Evolutionary conservation across 2,888 invertebrate species (phyloP).

Genomic region (Athetis lepigone): DNA sequence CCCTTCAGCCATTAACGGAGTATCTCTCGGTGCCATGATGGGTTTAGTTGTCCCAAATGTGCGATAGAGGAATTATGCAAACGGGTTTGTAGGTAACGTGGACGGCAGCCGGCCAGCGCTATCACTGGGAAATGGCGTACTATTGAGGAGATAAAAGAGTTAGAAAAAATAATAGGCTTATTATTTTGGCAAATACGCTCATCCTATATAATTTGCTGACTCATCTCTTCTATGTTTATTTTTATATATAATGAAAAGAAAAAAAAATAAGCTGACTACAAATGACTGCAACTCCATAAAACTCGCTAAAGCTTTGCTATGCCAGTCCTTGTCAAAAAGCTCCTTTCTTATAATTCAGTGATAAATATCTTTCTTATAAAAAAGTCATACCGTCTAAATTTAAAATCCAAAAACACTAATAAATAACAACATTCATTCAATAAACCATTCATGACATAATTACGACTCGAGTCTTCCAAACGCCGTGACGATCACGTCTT

Average conservation of each 20-base stretch:
- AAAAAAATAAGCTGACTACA: no score
- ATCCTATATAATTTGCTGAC: no score
- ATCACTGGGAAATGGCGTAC: conserved; percentile 13
- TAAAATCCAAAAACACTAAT: neutral
- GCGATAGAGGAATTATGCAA: conserved; percentile 56
- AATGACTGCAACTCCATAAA: no score
- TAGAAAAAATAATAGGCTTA: neutral
- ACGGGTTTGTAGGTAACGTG: conserved; percentile 23
- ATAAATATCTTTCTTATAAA: no score
- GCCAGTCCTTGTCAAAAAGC: no score
- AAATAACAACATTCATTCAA: conserved; percentile 14
- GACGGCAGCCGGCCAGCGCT: conserved; percentile 12
- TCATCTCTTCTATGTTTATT: no score
- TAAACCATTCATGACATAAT: conserved; percentile 41
- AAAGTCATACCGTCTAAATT: no score
- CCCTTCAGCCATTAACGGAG: conserved; percentile 59
- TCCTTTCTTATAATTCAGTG: no score
- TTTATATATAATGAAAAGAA: no score
- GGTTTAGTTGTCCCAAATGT: conserved; percentile 58
- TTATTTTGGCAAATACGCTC: neutral
- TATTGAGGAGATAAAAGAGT: conserved; percentile 3
- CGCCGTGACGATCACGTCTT: conserved; percentile 25
- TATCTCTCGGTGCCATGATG: conserved; percentile 51
- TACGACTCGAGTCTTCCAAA: conserved; percentile 6
- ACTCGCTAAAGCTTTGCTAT: no score